Conservation (phyloP, 2,888 invertebrate genomes). For the Drosophila pseudotakahashii region DNA sequence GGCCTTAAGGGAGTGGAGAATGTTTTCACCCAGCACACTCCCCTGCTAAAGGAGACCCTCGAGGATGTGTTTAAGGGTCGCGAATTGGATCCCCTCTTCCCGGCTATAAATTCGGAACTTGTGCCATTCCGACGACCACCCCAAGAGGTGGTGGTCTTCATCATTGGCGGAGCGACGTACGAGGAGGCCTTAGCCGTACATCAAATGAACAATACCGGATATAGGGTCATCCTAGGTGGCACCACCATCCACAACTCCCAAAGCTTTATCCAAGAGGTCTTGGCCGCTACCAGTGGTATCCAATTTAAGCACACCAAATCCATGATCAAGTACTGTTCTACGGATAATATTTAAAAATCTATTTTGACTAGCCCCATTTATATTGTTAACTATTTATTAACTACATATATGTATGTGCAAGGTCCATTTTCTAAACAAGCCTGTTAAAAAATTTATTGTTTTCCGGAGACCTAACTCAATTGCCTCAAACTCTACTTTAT, state of each 20-base stretch:
- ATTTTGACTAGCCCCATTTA: slow-evolving; percentile 23
- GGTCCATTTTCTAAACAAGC: slow-evolving; percentile 1
- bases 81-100: slow-evolving; percentile 93
- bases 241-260: slow-evolving; percentile 95
- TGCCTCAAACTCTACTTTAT: background rate
- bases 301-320: slow-evolving; percentile 87
- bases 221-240: slow-evolving; percentile 94
- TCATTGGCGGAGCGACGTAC: slow-evolving; percentile 98
- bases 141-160: slow-evolving; percentile 97
- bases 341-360: slow-evolving; percentile 77
- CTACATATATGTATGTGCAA: slow-evolving; percentile 7
- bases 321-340: slow-evolving; percentile 92
- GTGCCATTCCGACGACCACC: slow-evolving; percentile 87
- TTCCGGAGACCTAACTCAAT: background rate
- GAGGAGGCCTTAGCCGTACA: slow-evolving; percentile 96
- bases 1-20: slow-evolving; percentile 98
- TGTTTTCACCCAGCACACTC: slow-evolving; percentile 99
- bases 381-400: slow-evolving; percentile 69
- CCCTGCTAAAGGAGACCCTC: slow-evolving; percentile 93
- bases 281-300: slow-evolving; percentile 88
- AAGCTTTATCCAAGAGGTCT: slow-evolving; percentile 91
- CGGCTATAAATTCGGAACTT: slow-evolving; percentile 90
- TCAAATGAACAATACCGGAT: slow-evolving; percentile 89
- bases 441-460: background rate
- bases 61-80: slow-evolving; percentile 96